Conservation (phyloP, 2,113 vertebrate species). For the Talpa occidentalis region DNA sequence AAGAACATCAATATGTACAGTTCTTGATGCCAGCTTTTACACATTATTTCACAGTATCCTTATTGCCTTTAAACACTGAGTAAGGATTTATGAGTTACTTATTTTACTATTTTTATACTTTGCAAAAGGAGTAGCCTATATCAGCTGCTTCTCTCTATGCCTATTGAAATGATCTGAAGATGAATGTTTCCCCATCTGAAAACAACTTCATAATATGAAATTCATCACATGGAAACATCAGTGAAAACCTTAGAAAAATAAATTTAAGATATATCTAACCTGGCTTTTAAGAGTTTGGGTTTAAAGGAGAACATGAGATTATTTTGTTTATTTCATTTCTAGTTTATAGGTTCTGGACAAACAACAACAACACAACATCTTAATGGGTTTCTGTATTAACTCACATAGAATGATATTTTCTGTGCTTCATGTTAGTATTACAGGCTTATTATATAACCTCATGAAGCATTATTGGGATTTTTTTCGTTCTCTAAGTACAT, state of each 20-base stretch:
- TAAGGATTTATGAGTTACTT: neutral
- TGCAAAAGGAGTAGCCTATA: neutral
- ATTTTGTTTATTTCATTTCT: constrained; percentile 30
- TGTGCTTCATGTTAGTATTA: neutral
- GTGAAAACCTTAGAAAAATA: neutral
- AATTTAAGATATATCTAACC: neutral
- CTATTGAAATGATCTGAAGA: neutral
- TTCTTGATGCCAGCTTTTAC: neutral
- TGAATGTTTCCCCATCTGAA: neutral
- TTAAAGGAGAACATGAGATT: neutral
- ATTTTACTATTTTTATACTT: neutral
- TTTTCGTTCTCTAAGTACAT: constrained; percentile 4
- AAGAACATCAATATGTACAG: neutral
- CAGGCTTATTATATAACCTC: neutral
- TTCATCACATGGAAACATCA: neutral
- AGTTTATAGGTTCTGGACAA: neutral
- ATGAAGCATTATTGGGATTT: neutral
- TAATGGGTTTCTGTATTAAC: neutral
- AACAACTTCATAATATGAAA: constrained; percentile 38
- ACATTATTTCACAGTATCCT: neutral
- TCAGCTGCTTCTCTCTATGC: neutral
- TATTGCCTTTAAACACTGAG: neutral
- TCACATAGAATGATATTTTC: neutral
- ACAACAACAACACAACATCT: neutral
- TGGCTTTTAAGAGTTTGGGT: neutral